Evolutionary conservation across 2,113 vertebrate genomes (phyloP), one percentile per base, ranked within the genome.

Genomic region (Actinemys pallida): DNA sequence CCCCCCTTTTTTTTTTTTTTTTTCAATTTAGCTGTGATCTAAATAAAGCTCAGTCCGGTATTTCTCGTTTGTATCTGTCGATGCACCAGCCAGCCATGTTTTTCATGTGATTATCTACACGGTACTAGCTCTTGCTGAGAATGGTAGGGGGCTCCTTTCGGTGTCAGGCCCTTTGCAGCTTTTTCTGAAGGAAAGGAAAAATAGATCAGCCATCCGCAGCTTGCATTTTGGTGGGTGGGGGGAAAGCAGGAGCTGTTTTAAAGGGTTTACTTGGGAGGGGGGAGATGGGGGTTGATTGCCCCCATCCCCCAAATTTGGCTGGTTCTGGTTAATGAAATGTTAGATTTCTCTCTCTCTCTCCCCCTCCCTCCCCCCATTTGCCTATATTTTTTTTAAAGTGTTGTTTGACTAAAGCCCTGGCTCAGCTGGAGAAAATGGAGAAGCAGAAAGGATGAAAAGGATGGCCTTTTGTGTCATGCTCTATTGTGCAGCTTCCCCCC

Each of bases 1-100:
- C 5, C 2, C 3, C 39, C 29, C 45, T 47, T 96, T 72, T 78
- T 83, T 56, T 0, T 90, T 94, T 96, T 95, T 94, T 97, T 93
- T 95, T 96, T 87, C 4, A 57, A 14, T 76, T 72, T 49, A 90
- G 57, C 93, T 1, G 97, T 96, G 97, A 95, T 98, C 95, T 94
- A 92, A 95, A 94, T 92, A 76, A 95, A 96, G 94, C 94, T 94
- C 81, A 96, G 95, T 97, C 98, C 94, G 97, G 97, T 97, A 93
- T 98, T 99, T 98, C 97, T 96, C 92, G 93, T 98, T 98, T 98
- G 98, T 97, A 97, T 97, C 98, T 97, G 96, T 92, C 94, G 97
- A 91, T 94, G 97, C 96, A 96, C 97, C 96, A 98, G 98, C 98
- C 98, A 98, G 98, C 98, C 98, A 98, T 98, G 98, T 99, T 99